Percentiles rank a stretch among this genome's conserved stretches.
Conservation (phyloP, 2,888 invertebrate species). For the Microchrysa polita region DNA sequence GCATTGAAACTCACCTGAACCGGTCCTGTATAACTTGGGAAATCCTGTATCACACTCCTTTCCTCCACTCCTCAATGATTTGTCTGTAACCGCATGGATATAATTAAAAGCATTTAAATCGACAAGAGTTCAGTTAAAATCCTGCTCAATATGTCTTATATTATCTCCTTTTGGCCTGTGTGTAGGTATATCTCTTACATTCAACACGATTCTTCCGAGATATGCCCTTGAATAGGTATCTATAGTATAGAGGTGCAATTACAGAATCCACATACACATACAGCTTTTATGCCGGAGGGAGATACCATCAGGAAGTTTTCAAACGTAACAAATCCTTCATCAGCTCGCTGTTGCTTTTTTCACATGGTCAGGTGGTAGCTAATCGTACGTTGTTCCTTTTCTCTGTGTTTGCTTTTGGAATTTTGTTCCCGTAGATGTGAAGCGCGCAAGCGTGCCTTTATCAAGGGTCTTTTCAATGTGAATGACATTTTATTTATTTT, state of each 20-base stretch:
- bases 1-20: slow-evolving; percentile 32
- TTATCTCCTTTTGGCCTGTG: slow-evolving; percentile 17
- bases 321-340: neutral
- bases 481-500: slow-evolving; percentile 40
- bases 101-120: slow-evolving; percentile 38
- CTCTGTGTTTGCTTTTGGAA: neutral
- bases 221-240: slow-evolving; percentile 40
- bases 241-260: slow-evolving; percentile 43
- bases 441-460: neutral
- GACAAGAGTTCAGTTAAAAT: slow-evolving; percentile 7
- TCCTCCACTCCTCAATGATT: neutral
- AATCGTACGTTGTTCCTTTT: neutral
- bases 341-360: slow-evolving; percentile 14
- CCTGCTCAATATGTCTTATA: slow-evolving; percentile 1
- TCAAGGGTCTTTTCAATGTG: slow-evolving; percentile 22
- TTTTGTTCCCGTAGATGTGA: neutral
- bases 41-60: slow-evolving; percentile 25
- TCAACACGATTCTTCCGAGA: slow-evolving; percentile 28
- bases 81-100: slow-evolving; percentile 28
- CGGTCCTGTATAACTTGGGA: slow-evolving; percentile 23
- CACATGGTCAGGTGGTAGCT: slow-evolving; percentile 18
- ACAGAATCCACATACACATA: neutral
- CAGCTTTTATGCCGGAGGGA: neutral
- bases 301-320: slow-evolving; percentile 32
- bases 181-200: slow-evolving; percentile 6